These are phyloP conservation scores for Taurulus bubalis DNA, from an alignment of 2,113 vertebrate genomes.

Conservation along the genomic window DNA sequence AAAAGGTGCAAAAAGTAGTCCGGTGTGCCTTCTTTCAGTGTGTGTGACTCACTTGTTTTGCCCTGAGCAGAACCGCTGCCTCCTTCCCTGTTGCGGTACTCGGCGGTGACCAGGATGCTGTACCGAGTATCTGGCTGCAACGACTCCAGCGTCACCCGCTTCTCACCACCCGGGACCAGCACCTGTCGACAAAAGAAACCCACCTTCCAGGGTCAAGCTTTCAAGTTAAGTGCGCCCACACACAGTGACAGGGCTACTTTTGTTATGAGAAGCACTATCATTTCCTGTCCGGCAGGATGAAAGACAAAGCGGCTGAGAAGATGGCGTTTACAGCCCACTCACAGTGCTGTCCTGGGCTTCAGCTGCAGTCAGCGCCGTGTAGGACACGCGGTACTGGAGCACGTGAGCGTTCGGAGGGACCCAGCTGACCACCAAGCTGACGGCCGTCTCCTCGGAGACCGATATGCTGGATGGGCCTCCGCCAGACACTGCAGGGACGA, in stretches of 20 bases:
- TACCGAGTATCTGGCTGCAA: conserved; percentile 89
- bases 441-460: conserved; percentile 86
- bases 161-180: conserved; percentile 84
- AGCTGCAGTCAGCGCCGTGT: conserved; percentile 76
- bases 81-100: conserved; percentile 88
- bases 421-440: conserved; percentile 89
- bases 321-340: conserved; percentile 24
- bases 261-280: too few species aligned
- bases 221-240: background rate
- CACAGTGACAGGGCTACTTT: background rate
- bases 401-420: conserved; percentile 85
- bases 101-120: conserved; percentile 86
- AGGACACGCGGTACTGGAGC: conserved; percentile 88
- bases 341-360: conserved; percentile 76
- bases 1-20: background rate
- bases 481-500: conserved; percentile 77
- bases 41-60: conserved; percentile 83
- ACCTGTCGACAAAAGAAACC: conserved; percentile 75
- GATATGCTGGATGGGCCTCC: conserved; percentile 86
- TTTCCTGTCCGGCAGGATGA: background rate
- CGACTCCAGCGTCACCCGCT: conserved; percentile 78
- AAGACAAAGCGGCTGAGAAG: background rate
- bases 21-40: background rate
- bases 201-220: background rate
- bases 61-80: conserved; percentile 80